Conservation (phyloP, 2,113 vertebrate species). For the Brienomyrus brachyistius region DNA sequence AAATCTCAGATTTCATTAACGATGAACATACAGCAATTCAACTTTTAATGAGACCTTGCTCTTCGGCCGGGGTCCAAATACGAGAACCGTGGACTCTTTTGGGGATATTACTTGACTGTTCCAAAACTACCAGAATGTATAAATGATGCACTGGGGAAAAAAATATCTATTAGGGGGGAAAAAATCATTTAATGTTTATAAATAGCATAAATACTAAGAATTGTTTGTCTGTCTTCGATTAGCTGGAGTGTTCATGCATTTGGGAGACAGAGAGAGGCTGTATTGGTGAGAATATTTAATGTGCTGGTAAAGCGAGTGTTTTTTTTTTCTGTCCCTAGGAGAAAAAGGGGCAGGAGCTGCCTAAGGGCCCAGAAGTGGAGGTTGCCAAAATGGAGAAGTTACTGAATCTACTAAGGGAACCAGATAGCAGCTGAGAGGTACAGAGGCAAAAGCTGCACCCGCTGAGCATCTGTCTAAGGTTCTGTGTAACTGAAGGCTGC, state of each 20-base stretch:
- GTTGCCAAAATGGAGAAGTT: constrained; percentile 84
- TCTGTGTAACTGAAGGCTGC: neutral
- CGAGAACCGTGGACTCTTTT: neutral
- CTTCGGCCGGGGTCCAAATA: neutral
- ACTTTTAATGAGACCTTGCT: neutral
- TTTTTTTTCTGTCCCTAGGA: constrained; percentile 47
- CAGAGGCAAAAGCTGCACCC: neutral
- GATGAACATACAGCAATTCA: neutral
- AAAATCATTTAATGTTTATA: neutral
- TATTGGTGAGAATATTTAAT: neutral
- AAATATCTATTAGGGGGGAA: neutral
- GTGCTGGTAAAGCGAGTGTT: neutral
- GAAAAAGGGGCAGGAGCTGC: constrained; percentile 79
- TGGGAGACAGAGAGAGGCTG: neutral
- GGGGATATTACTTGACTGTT: neutral
- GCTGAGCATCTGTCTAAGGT: constrained; percentile 18
- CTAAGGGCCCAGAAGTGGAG: constrained; percentile 76
- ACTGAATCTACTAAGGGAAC: constrained; percentile 70
- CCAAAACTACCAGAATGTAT: neutral
- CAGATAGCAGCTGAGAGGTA: constrained; percentile 20
- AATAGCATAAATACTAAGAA: neutral
- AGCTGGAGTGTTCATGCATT: neutral
- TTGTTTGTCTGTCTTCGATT: neutral
- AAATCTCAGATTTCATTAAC: neutral
- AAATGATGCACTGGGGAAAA: neutral